Evolutionary conservation across 2,888 invertebrate species (phyloP).

Genomic region (Seira sanloemensis): DNA sequence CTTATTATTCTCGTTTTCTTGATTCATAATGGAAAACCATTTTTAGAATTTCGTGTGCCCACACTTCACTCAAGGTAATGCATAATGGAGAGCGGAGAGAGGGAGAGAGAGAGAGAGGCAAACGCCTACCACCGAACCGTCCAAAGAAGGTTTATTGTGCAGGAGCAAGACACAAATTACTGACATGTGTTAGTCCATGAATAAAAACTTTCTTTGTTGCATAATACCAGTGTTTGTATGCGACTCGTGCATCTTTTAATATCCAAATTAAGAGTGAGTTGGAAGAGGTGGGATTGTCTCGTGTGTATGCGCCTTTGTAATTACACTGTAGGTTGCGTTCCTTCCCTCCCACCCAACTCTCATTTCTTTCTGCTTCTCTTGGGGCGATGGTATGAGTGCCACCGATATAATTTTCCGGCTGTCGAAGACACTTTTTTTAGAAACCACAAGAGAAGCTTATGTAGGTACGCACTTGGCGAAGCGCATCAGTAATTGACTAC

Average conservation of each 20-base stretch:
- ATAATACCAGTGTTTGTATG: slow-evolving; percentile 9
- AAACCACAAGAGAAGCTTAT: not conserved
- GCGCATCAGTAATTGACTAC: slow-evolving; percentile 1
- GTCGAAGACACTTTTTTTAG: slow-evolving; percentile 43
- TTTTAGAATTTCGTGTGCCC: not conserved
- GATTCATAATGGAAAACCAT: slow-evolving; percentile 9
- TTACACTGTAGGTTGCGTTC: no score
- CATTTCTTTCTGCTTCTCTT: not conserved
- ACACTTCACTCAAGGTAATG: no score
- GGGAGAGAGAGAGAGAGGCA: no score
- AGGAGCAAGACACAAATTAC: slow-evolving; percentile 38
- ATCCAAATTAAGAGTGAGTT: slow-evolving; percentile 7
- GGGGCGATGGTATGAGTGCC: slow-evolving; percentile 48
- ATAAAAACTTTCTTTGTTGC: not conserved
- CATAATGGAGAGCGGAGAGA: no score
- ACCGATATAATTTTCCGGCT: slow-evolving; percentile 63
- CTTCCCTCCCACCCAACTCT: slow-evolving; percentile 29
- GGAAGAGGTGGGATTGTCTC: slow-evolving; percentile 11
- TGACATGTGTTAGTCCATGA: slow-evolving; percentile 24
- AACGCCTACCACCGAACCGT: no score
- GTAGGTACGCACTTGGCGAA: not conserved
- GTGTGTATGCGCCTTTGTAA: slow-evolving; percentile 62
- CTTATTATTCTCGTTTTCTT: slow-evolving; percentile 10
- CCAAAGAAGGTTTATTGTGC: no score
- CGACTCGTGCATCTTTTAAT: slow-evolving; percentile 13